Base-by-base conservation (phyloP, 2,888 invertebrate genomes). In the Seira sanloemensis region DNA sequence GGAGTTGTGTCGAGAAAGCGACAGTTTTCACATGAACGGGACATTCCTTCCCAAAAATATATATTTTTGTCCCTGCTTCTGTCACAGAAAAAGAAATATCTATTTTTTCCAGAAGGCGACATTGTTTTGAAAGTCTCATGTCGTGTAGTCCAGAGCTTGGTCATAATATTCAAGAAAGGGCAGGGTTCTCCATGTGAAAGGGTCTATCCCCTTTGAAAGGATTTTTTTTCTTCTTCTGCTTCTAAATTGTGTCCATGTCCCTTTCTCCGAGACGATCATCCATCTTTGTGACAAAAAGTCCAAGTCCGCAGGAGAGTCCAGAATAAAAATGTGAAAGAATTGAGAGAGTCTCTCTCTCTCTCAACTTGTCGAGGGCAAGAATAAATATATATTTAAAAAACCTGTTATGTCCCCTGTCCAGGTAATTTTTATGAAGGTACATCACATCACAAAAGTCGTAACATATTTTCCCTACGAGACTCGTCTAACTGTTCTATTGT, bases 71-170 rank as follows among this genome's bases (percentile, higher is more conserved):
- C n/a, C n/a, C n/a, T n/a, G n/a, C n/a, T n/a, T n/a, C 37, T 37
- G 37, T 37, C 37, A 37, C 37, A 37, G 37, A 12, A 37, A 4
- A 7, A 37, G 12, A 37, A 37, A 37, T 37, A 37, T 37, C 4
- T 37, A n/a, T n/a, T n/a, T 19, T 23, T 16, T 71, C 58, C 46
- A 1, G 24, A 27, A 82, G 82, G 82, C 82, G 82, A 82, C 82
- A 76, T 82, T 82, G 82, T 82, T 82, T 82, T 82, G 82, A 82
- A 82, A 82, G 82, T 82, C 76, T 82, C 82, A 82, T 72, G 82
- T 82, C 82, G 82, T 77, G 37, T 74, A 9, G 23, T 27, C 37
- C 12, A 4, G n/a, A 7, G 37, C 37, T 37, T 12, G 37, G 37
- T 37, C 37, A 37, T 7, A 37, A 37, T 37, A 37, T 37, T 37